These are phyloP conservation scores for Neotoxoptera formosana DNA, from an alignment of 1,140 invertebrate genomes.

Conservation along the genomic window DNA sequence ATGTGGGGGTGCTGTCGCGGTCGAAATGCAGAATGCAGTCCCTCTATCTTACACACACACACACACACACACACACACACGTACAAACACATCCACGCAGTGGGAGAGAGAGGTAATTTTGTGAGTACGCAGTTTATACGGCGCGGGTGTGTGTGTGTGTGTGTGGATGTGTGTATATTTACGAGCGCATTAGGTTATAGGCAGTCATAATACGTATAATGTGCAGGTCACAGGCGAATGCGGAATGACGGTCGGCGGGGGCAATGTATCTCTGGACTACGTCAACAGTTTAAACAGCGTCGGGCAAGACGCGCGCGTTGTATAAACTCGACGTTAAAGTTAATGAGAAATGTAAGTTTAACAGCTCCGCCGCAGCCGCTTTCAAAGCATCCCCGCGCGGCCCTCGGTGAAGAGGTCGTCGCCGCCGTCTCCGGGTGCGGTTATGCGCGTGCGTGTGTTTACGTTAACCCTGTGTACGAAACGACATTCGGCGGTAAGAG, in stretches of 20 bases:
- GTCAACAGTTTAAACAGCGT: conserved; percentile 33
- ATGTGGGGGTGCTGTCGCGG: neutral
- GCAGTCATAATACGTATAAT: conserved; percentile 19
- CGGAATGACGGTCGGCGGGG: neutral
- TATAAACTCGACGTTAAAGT: conserved; percentile 35
- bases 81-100: too few relatives aligned
- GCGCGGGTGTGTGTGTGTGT: too few relatives aligned
- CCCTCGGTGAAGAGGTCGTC: neutral
- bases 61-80: too few relatives aligned
- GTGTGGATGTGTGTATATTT: neutral
- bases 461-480: neutral
- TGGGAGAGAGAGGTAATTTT: neutral
- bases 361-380: neutral
- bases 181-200: conserved; percentile 16
- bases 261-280: conserved; percentile 51
- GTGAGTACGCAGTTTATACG: neutral
- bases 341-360: conserved; percentile 53
- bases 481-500: neutral
- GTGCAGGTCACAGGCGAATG: neutral
- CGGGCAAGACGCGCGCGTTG: conserved; percentile 13
- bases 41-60: neutral
- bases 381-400: neutral
- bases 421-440: neutral
- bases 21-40: neutral
- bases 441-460: neutral